Conservation (phyloP, 1,140 invertebrate species). For the Brachionus rotundiformis region DNA sequence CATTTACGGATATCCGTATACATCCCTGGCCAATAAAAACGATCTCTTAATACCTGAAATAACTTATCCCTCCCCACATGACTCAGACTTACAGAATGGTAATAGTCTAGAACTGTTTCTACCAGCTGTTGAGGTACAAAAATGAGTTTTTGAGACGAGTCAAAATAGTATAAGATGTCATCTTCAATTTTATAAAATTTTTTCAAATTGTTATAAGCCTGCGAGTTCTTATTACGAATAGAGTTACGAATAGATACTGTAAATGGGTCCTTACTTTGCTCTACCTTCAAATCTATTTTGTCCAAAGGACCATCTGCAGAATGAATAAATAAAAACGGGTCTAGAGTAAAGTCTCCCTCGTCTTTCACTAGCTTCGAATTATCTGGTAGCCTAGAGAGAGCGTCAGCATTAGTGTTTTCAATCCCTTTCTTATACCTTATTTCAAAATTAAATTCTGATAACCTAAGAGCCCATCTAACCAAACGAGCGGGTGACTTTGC, state of each 20-base stretch:
- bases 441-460: neutral
- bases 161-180: neutral
- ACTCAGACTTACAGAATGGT: neutral
- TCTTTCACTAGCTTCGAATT: neutral
- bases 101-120: neutral
- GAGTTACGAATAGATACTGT: neutral
- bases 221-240: neutral
- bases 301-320: neutral
- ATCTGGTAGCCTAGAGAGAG: neutral
- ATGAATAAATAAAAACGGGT: neutral
- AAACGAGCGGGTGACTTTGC: neutral
- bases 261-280: neutral
- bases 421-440: neutral
- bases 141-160: neutral
- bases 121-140: neutral
- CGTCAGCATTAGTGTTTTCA: neutral
- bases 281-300: neutral
- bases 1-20: neutral
- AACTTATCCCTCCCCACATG: constrained; percentile 6
- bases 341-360: neutral
- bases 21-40: constrained; percentile 10
- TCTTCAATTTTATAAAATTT: neutral
- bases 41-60: neutral
- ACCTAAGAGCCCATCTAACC: neutral
- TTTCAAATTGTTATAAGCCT: neutral